These are phyloP conservation scores for Tapirus indicus DNA, from an alignment of 2,797 vertebrate genomes.

Conservation along the genomic window DNA sequence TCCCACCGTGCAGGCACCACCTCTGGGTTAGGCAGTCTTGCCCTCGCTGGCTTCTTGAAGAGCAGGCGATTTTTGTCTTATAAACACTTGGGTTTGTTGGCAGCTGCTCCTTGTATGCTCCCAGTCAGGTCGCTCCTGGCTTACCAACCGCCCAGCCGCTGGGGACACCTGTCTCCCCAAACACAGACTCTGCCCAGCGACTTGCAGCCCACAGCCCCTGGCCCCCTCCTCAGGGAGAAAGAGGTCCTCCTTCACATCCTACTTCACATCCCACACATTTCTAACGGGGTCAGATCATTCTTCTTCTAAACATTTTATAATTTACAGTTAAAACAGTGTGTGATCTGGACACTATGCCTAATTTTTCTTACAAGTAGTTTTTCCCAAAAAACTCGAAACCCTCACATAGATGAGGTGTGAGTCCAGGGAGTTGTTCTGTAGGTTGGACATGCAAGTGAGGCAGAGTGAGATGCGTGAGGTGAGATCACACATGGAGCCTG, in stretches of 20 bases:
- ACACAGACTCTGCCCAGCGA: not conserved
- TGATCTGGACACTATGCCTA: not conserved
- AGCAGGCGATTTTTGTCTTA: not conserved
- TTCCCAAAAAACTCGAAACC: not conserved
- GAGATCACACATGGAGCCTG: not conserved
- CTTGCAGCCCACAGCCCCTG: not conserved
- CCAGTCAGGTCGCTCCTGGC: not conserved
- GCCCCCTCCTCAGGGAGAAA: not conserved
- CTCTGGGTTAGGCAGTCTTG: not conserved
- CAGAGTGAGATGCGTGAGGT: not conserved
- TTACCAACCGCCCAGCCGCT: not conserved
- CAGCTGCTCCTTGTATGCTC: not conserved
- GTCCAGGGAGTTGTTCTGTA: not conserved
- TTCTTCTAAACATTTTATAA: slow-evolving; percentile 10
- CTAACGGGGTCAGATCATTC: not conserved
- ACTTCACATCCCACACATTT: not conserved
- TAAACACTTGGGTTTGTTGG: not conserved
- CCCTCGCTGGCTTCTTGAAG: not conserved
- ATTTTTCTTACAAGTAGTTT: not conserved
- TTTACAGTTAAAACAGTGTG: not conserved
- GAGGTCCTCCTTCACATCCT: not conserved
- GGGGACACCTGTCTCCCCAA: not conserved
- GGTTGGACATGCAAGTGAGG: not conserved
- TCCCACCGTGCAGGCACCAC: not conserved
- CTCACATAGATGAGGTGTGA: not conserved